phyloP scores from a whole-genome alignment of 1,140 invertebrate species.

The Pogonognathellus flavescens region DNA sequence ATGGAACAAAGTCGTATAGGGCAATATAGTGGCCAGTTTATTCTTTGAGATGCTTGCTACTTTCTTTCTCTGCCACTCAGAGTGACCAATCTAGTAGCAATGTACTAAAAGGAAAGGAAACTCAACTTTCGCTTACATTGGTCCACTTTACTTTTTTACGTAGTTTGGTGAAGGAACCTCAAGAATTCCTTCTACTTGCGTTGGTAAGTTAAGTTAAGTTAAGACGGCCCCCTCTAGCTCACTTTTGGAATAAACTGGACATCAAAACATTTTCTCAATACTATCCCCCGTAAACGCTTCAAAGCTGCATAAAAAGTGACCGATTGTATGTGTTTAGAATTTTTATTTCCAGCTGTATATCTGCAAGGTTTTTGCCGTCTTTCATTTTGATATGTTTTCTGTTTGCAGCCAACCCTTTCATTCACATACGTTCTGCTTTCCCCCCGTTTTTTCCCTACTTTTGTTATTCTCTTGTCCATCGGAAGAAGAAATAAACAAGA shows the following conservation, averaged over 20 bases:
- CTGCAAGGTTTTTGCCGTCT: not conserved
- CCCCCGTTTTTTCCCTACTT: not conserved
- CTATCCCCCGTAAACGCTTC: conserved; percentile 34
- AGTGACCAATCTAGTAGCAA: too few species aligned
- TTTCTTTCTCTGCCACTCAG: too few species aligned
- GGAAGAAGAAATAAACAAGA: not conserved
- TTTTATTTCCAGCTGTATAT: conserved; percentile 29
- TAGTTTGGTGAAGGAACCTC: conserved; percentile 23
- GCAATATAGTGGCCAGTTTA: too few species aligned
- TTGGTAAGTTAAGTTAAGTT: conserved; percentile 47
- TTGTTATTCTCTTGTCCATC: not conserved
- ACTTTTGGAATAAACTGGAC: conserved; percentile 40
- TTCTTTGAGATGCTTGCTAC: too few species aligned
- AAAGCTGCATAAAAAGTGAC: conserved; percentile 53
- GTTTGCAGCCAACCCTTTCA: conserved; percentile 1
- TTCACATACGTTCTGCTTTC: not conserved
- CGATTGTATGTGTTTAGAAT: conserved; percentile 44
- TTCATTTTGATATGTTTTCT: not conserved
- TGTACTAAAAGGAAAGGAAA: not conserved
- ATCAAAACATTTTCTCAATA: conserved; percentile 46
- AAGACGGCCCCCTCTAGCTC: conserved; percentile 18
- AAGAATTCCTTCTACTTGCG: conserved; percentile 36
- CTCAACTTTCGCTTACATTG: conserved; percentile 24
- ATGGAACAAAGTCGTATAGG: too few species aligned
- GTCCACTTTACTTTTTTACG: conserved; percentile 42